phyloP scores from a whole-genome alignment of 2,797 vertebrate genomes.

The Argyrosomus regius region DNA sequence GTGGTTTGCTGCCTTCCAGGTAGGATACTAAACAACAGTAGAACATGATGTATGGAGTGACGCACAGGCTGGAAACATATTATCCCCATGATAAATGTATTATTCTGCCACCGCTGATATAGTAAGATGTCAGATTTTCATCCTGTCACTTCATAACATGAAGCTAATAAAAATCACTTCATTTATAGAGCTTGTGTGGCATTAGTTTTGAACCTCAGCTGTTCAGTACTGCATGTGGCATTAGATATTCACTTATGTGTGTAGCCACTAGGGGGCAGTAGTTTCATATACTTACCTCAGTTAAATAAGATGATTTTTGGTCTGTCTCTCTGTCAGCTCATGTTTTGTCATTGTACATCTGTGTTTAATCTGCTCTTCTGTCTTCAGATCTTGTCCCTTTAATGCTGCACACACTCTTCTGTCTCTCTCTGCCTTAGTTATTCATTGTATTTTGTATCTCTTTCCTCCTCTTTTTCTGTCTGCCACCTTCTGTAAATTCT shows the following conservation, averaged over 20 bases:
- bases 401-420: not conserved
- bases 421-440: not conserved
- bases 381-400: not conserved
- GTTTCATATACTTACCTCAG: not conserved
- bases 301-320: not conserved
- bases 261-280: constrained; percentile 35
- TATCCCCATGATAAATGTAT: not conserved
- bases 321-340: not conserved
- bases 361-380: not conserved
- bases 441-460: not conserved
- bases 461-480: not conserved
- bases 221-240: not conserved
- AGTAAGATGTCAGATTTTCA: not conserved
- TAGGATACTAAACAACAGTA: constrained; percentile 49
- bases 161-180: not conserved
- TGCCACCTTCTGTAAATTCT: not conserved
- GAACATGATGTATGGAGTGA: not conserved
- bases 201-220: not conserved
- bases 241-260: not conserved
- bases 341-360: not conserved
- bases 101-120: not conserved
- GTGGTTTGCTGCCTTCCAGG: constrained; percentile 98
- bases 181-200: not conserved
- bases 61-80: not conserved
- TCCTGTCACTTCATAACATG: not conserved